Base-by-base conservation (phyloP, 2,888 invertebrate species). In the Carabus problematicus region DNA sequence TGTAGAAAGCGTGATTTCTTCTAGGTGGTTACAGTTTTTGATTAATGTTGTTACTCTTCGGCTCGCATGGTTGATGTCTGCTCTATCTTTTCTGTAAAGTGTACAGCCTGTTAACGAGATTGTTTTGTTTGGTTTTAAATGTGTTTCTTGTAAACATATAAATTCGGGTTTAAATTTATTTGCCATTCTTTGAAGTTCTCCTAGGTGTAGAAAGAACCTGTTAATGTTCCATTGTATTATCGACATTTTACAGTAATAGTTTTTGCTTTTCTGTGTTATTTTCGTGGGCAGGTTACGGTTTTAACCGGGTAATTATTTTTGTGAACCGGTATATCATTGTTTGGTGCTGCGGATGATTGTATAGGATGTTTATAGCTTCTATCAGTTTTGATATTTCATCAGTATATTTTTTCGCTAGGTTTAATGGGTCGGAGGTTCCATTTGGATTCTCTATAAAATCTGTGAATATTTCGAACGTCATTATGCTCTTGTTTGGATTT, bases 151-250 rank as follows among this genome's bases (percentile, higher is more conserved):
- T 14, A 61, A 1, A n/a, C 42, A 29, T 61, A 61, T 14, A 42
- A 7, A 61, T 16, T 14, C 3, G 9, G 40, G 40, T 40, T 61
- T 14, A 3, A 9, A 8, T 8, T 42, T 12, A 29, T 29, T 29
- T 29, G 29, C 6, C 6, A 3, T 29, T 42, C n/a, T 55, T 61
- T 39, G 9, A 56, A 41, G 12, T 18, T 61, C 61, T 61, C 18
- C 19, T 11, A 9, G n/a, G 29, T 47, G 61, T 6, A 16, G 9
- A 3, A 41, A 41, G 11, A 16, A 41, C 0, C 61, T 16, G 16
- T 61, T 16, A n/a, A 8, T 18, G 43, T 61, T 61, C 61, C 61
- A 61, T 16, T 61, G 61, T 1, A 61, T 61, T 14, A 61, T 45
- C 11, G 16, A 19, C 29, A 14, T 29, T 52, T 9, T 52, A 3